Conservation (phyloP, 2,113 vertebrate species). For the Phalacrocorax pelagicus region DNA sequence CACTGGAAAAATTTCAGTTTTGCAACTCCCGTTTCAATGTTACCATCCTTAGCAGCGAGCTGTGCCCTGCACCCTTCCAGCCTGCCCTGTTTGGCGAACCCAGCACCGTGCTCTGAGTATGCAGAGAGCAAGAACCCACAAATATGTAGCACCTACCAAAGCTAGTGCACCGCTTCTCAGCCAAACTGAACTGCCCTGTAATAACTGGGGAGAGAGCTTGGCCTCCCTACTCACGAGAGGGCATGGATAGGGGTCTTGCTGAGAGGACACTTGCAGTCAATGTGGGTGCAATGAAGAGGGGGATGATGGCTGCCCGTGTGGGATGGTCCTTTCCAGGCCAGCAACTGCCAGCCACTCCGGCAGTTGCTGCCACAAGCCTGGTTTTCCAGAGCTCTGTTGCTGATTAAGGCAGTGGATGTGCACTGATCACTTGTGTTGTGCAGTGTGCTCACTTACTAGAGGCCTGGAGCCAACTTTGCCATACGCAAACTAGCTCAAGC, state of each 20-base stretch:
- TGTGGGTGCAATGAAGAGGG: neutral
- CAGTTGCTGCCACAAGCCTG: neutral
- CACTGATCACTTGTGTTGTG: neutral
- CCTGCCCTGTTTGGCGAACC: neutral
- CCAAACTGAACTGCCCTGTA: too few species aligned
- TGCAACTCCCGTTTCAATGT: neutral
- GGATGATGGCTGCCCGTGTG: neutral
- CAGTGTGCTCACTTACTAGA: neutral
- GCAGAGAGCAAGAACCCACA: neutral
- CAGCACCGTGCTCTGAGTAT: rapidly evolving
- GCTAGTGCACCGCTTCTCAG: neutral
- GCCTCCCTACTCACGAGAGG: rapidly evolving
- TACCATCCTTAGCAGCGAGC: neutral
- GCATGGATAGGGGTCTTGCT: neutral
- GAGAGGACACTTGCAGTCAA: neutral
- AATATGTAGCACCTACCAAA: neutral
- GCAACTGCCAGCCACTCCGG: neutral
- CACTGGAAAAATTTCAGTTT: neutral
- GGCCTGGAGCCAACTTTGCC: neutral
- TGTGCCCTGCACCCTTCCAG: neutral
- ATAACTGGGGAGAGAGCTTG: rapidly evolving
- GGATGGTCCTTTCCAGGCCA: neutral
- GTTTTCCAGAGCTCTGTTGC: neutral
- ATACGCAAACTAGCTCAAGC: neutral
- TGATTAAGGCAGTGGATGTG: neutral